Conservation (phyloP, 2,888 invertebrate species). For the Protula sp. region DNA sequence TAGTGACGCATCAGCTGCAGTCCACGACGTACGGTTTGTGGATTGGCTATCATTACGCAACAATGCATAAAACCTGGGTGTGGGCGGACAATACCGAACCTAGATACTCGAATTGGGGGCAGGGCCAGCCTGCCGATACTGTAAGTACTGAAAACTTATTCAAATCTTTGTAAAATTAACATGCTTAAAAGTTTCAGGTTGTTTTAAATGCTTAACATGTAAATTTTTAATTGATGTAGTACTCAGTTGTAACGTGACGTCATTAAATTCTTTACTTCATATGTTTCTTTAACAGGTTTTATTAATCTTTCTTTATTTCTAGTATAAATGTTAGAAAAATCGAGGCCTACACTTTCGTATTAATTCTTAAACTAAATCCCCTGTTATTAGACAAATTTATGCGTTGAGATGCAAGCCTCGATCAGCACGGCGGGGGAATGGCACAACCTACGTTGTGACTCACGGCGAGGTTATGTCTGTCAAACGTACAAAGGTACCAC, state of each 20-base stretch:
- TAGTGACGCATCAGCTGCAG: not conserved
- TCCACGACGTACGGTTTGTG: not conserved
- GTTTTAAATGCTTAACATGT: too few species aligned
- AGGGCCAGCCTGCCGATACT: not conserved
- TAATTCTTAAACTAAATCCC: too few species aligned
- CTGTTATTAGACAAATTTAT: conserved; percentile 3
- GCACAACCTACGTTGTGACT: conserved; percentile 10
- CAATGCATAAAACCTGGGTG: not conserved
- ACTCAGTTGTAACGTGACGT: too few species aligned
- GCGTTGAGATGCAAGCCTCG: conserved; percentile 7
- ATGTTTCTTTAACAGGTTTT: too few species aligned
- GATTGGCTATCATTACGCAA: not conserved
- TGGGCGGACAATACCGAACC: not conserved
- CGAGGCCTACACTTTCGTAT: too few species aligned
- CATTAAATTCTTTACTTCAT: too few species aligned
- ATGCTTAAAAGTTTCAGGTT: too few species aligned
- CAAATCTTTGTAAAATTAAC: too few species aligned
- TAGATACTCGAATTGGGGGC: not conserved
- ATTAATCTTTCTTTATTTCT: too few species aligned
- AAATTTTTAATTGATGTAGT: too few species aligned
- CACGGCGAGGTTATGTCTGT: conserved; percentile 12
- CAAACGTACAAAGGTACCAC: conserved; percentile 15
- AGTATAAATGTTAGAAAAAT: too few species aligned
- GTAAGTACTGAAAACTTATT: too few species aligned
- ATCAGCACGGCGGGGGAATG: conserved; percentile 10